Evolutionary conservation across 2,113 vertebrate genomes (phyloP).

Genomic region (Cheirogaleus medius): DNA sequence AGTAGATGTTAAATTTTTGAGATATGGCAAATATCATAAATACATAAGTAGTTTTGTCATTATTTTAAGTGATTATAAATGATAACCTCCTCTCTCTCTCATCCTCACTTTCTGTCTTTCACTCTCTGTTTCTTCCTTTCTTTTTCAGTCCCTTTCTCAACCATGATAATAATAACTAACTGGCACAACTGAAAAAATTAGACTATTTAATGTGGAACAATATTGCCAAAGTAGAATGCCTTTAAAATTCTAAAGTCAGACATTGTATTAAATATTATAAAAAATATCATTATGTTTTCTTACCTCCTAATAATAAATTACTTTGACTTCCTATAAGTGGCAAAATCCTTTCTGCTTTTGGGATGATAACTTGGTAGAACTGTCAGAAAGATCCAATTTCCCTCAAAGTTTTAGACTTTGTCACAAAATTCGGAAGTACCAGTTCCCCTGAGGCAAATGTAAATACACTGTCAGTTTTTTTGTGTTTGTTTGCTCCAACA

Average conservation of each 20-base stretch:
- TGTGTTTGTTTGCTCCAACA: constrained; percentile 12
- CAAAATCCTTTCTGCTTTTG: not conserved
- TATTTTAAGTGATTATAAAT: not conserved
- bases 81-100: not conserved
- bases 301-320: not conserved
- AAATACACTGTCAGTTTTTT: constrained; percentile 33
- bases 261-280: not conserved
- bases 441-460: constrained; percentile 1
- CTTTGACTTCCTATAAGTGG: not conserved
- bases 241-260: not conserved
- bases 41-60: not conserved
- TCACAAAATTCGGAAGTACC: constrained; percentile 27
- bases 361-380: not conserved
- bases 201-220: not conserved
- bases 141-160: not conserved
- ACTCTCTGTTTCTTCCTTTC: fast-evolving
- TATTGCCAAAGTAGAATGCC: not conserved
- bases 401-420: constrained; percentile 26
- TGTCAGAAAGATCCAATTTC: constrained; percentile 54
- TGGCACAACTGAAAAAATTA: not conserved
- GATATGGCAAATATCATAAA: not conserved
- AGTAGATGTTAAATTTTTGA: not conserved
- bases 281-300: not conserved
- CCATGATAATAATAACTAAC: not conserved
- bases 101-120: fast-evolving